A percentile compares a stretch with the other conserved stretches of the same genome.
These are phyloP conservation scores for Bombus soroeensis DNA, from an alignment of 1,140 invertebrate genomes.

Conservation along the genomic window DNA sequence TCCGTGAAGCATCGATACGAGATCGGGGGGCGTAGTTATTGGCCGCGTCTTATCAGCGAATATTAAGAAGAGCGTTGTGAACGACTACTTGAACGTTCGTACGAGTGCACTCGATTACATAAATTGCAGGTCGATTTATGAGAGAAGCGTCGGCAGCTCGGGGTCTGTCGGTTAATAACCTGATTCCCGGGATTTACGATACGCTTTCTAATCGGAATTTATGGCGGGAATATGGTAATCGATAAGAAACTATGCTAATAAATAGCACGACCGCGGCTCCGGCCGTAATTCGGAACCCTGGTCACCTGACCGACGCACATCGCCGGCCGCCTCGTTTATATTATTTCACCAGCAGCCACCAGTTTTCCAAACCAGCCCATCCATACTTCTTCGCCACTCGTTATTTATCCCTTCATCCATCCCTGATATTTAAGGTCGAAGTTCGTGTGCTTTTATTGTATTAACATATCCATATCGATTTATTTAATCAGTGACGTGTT, in stretches of 20 bases:
- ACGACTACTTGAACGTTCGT: background rate
- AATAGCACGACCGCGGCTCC: slow-evolving; percentile 17
- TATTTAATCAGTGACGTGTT: too few relatives aligned
- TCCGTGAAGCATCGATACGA: slow-evolving; percentile 37
- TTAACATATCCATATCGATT: too few relatives aligned
- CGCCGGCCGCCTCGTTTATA: slow-evolving; percentile 3
- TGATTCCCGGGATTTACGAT: slow-evolving; percentile 51
- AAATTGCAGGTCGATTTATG: slow-evolving; percentile 45
- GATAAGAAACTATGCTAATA: slow-evolving; percentile 57
- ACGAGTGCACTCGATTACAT: slow-evolving; percentile 31
- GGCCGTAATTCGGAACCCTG: slow-evolving; percentile 29
- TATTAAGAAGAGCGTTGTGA: slow-evolving; percentile 28
- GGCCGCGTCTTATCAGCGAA: slow-evolving; percentile 38
- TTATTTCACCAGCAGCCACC: slow-evolving; percentile 21
- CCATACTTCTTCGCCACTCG: background rate
- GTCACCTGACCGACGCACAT: slow-evolving; percentile 36
- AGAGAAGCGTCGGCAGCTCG: background rate
- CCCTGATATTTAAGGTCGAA: too few relatives aligned
- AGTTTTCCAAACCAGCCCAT: background rate
- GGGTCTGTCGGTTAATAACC: slow-evolving; percentile 44
- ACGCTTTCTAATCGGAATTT: slow-evolving; percentile 54
- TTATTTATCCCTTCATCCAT: background rate
- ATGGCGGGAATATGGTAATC: slow-evolving; percentile 46
- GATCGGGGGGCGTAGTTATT: slow-evolving; percentile 25
- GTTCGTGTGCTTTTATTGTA: background rate